Evolutionary conservation across 2,888 invertebrate species (phyloP), one percentile per base, ranked within the genome.

Genomic region (Oscheius sp.): DNA sequence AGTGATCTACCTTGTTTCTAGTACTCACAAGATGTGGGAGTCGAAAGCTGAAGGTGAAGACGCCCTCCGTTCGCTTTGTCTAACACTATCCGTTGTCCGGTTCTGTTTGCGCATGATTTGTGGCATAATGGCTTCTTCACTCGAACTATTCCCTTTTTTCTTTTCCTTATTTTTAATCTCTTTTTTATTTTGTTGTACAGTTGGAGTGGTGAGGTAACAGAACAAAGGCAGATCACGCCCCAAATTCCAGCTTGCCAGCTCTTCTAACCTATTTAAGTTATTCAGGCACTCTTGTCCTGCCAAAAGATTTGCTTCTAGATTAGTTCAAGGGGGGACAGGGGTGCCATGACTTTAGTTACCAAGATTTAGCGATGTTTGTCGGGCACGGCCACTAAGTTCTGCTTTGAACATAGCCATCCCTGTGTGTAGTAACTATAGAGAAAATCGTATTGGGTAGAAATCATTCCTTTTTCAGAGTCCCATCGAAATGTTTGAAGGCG

Each of bases 401-500:
- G 66, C 66, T 66, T 66, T 52, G 52, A 61, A 18, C 29, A 61
- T 61, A 61, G 61, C 61, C 27, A 52, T 49, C 66, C 66, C 66
- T 66, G 49, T 66, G 66, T 66, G 66, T 66, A 61, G 66, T 66
- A 66, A 52, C 25, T 13, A 5, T 18, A 21, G 23, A n/a, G 21
- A 18, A 13, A 21, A n/a, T 25, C 6, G 13, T 52, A 18, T 23
- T 9, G 35, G 13, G 13, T 41, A 41, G 21, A 29, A 53, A 29
- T 13, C 13, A 23, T 18, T 5, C 23, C n/a, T 21, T 46, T 79
- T 83, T 23, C 83, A 83, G 84, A 85, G 85, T 75, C 88, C 88
- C 23, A 88, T 88, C 79, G 88, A 88, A 75, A 88, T 88, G 88
- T 88, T 88, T 81, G 88, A 88, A 75, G 87, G 87, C 63, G 88